phyloP scores from a whole-genome alignment of 2,888 invertebrate species.

The Xanthorhoe designata region DNA sequence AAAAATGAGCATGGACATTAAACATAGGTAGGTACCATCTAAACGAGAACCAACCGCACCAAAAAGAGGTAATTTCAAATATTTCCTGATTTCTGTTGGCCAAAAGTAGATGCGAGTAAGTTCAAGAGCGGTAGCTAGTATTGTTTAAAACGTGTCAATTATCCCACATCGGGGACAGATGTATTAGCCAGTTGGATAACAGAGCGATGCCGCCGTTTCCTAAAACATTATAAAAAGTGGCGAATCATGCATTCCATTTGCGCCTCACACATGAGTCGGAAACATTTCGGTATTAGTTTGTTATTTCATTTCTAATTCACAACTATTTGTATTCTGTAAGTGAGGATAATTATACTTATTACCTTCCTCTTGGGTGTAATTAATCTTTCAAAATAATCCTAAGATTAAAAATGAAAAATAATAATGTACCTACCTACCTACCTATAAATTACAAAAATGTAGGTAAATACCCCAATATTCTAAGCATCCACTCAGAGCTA shows the following conservation, averaged over 20 bases:
- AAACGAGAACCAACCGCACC: no score
- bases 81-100: not conserved
- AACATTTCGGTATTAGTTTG: conserved; percentile 57
- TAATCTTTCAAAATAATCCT: no score
- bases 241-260: conserved; percentile 82
- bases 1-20: no score
- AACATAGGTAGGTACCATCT: no score
- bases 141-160: conserved; percentile 61
- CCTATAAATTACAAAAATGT: no score
- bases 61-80: no score
- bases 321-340: not conserved
- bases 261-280: conserved; percentile 53
- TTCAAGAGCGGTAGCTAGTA: conserved; percentile 55
- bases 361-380: not conserved
- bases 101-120: conserved; percentile 1
- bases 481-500: no score
- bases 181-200: conserved; percentile 67
- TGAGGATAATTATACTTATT: no score
- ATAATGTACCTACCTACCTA: no score
- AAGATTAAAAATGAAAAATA: no score
- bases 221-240: conserved; percentile 81
- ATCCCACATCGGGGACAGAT: conserved; percentile 60
- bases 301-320: not conserved
- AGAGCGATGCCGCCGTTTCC: conserved; percentile 65
- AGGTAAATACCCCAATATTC: no score